Base-by-base conservation (phyloP, 2,797 vertebrate genomes). In the Acanthurus lineatus region DNA sequence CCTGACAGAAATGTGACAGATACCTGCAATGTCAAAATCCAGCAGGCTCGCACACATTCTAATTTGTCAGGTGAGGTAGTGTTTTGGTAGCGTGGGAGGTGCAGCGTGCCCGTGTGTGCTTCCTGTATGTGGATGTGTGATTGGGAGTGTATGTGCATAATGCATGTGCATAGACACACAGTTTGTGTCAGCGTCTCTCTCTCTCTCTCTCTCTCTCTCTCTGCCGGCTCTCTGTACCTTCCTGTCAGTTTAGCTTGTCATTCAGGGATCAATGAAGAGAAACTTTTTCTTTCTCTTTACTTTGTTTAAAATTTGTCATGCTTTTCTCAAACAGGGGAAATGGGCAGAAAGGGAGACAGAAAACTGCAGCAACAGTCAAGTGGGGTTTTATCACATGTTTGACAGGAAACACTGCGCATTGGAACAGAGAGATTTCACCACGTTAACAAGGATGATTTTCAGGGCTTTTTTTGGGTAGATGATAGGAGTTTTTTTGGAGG, bases 1-100 rank as follows among this genome's bases (percentile, higher is more conserved):
- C 64, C 79, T 89, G 90, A 91, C 92, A 91, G 84, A 88, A 91
- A 89, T 84, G 85, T 93, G 92, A 89, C 91, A 91, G 89, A 88
- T 87, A 88, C 73, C 83, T 82, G 92, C 86, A 32, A 89, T 84
- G 91, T 90, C 87, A 87, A 82, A 89, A 85, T 66, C 66, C 52
- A 65, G 79, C 79, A 77, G 80, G 63, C 87, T 77, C 57, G 38
- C 89, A 69, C 88, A 85, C 81, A 68, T 82, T 83, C 78, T 90
- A 91, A 92, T 92, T 91, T 90, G 90, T 91, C 91, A 92, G 91
- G 88, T 91, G 87, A 90, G 88, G 65, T 76, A 49, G 76, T 87
- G 91, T 88, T 88, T 90, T 84, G 85, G 85, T 83, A 83, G 91
- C 84, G 92, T 92, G 87, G 90, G 90, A 88, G 90, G 91, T 81